Conservation (phyloP, 2,797 vertebrate genomes). For the Xyrichtys novacula region DNA sequence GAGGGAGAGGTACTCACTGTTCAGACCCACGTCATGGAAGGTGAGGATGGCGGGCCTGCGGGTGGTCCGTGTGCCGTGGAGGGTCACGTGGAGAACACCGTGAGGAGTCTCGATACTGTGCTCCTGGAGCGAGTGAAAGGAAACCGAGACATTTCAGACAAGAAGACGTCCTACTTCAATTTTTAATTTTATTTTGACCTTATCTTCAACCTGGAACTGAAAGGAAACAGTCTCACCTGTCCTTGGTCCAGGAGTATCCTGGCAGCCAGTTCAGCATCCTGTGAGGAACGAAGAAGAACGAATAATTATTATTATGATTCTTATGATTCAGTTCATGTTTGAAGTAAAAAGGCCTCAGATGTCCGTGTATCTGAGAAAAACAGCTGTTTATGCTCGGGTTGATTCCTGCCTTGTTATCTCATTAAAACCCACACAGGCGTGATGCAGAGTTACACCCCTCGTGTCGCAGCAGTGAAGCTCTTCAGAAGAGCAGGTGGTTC, state of each 20-base stretch:
- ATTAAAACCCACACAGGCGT: constrained; percentile 28
- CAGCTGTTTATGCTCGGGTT: not conserved
- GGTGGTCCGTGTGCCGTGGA: constrained; percentile 89
- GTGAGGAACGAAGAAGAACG: constrained; percentile 1
- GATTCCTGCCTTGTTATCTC: constrained; percentile 17
- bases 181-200: too few species aligned
- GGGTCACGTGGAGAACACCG: constrained; percentile 89
- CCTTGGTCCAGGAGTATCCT: constrained; percentile 90
- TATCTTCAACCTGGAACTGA: not conserved
- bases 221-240: constrained; percentile 81
- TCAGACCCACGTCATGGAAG: constrained; percentile 92
- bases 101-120: constrained; percentile 92
- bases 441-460: not conserved
- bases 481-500: constrained; percentile 31
- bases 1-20: constrained; percentile 83
- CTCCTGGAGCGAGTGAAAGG: constrained; percentile 78
- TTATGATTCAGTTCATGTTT: too few species aligned
- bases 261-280: constrained; percentile 91
- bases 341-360: too few species aligned
- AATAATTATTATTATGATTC: too few species aligned
- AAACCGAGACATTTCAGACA: not conserved
- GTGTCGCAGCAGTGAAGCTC: constrained; percentile 19
- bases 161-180: too few species aligned
- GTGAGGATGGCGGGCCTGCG: constrained; percentile 92
- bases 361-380: too few species aligned